Evolutionary conservation across 1,140 invertebrate species (phyloP), one percentile per base, ranked within the genome.

Genomic region (Ephestia elutella): DNA sequence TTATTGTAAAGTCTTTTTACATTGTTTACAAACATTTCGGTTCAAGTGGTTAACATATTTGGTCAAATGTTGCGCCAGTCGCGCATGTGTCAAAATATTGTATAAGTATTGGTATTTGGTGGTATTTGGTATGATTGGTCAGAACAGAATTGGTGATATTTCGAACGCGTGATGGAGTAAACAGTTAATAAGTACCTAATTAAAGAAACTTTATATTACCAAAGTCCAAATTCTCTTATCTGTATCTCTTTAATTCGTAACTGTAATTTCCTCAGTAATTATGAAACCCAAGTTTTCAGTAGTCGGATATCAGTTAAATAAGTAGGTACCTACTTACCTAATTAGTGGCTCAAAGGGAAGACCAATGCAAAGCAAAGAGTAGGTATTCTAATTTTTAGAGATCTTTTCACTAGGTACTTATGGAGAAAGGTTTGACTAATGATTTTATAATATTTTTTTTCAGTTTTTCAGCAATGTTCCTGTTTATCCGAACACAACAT

Each of bases 391-490:
- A n/a, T n/a, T n/a, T n/a, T n/a, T n/a, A n/a, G n/a, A n/a, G n/a
- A n/a, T n/a, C n/a, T n/a, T n/a, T n/a, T n/a, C n/a, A n/a, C n/a
- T n/a, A n/a, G n/a, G n/a, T n/a, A n/a, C n/a, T n/a, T n/a, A n/a
- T n/a, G n/a, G n/a, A n/a, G n/a, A n/a, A n/a, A n/a, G n/a, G n/a
- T n/a, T n/a, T n/a, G n/a, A n/a, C 21, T 2, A 25, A 3, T 25
- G 21, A 25, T 3, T 15, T 15, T 44, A n/a, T 25, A 5, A 5
- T 25, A 18, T 53, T 21, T 53, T 13, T 2, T 53, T 53, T 2
- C 50, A 53, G 50, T 53, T 53, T 25, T 53, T 25, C 50, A 25
- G n/a, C 5, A 53, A 53, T 13, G 50, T 53, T 53, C 13, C 13
- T n/a, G 38, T n/a, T n/a, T 44, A 15, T 20, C 19, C 18, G 17